These are phyloP conservation scores for Priocnemis perturbator DNA, from an alignment of 2,888 invertebrate genomes.

Conservation along the genomic window DNA sequence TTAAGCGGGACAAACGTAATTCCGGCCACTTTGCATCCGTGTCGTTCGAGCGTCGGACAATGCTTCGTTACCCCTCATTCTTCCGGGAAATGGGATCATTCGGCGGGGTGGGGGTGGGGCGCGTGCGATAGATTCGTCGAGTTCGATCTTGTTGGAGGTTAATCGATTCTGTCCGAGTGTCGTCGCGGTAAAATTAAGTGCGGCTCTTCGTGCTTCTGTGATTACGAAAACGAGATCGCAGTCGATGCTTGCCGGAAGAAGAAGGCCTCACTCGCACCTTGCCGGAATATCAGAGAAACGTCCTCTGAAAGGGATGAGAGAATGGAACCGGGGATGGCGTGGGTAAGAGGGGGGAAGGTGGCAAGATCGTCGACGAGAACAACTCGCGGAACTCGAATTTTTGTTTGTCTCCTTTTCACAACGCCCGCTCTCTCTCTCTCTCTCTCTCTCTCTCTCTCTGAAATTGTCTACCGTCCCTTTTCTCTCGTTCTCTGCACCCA, in stretches of 20 bases:
- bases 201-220: not conserved
- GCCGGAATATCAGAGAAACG: not conserved
- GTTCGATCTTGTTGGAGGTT: not conserved
- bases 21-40: not conserved
- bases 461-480: not conserved
- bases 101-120: not conserved
- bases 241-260: no score
- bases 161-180: not conserved
- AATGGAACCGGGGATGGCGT: not conserved
- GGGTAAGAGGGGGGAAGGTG: constrained; percentile 28
- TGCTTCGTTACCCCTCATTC: constrained; percentile 32
- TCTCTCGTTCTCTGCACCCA: constrained; percentile 12
- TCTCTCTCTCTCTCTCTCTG: constrained; percentile 16
- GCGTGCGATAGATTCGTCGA: not conserved
- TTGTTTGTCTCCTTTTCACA: constrained; percentile 46
- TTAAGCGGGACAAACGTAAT: no score
- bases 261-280: no score
- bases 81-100: constrained; percentile 22
- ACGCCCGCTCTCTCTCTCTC: constrained; percentile 9
- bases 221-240: no score
- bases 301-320: constrained; percentile 8
- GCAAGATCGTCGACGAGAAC: constrained; percentile 43
- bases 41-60: constrained; percentile 7
- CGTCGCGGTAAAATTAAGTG: not conserved
- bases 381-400: constrained; percentile 49